Evolutionary conservation across 2,888 invertebrate species (phyloP), one percentile per base, ranked within the genome.

Genomic region (Hirtodrosophila confusa): DNA sequence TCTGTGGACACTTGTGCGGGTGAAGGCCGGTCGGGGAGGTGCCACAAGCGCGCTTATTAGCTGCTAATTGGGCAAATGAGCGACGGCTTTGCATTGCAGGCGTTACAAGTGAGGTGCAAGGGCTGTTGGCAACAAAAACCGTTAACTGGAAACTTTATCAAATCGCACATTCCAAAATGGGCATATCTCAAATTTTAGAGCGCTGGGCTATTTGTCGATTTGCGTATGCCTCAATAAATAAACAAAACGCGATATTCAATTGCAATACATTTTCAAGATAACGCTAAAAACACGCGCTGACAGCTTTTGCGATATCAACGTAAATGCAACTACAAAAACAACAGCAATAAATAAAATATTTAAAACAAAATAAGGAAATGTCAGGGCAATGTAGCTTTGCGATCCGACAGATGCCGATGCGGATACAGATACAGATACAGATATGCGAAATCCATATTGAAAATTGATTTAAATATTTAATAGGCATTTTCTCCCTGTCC

Each of bases 401-500:
- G 55, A 56, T 58, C 49, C 70, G 54, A 31, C 73, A 65, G 76
- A 61, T 77, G 75, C 56, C 67, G 62, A 49, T 62, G 69, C 58
- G 56, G 67, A 65, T 78, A 50, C 47, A 35, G 70, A 71, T 74
- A 56, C 60, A 61, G 75, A 43, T 65, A 56, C 60, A 61, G 75
- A 43, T 65, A 62, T 74, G 49, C 60, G 69, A 68, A 84, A 86
- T 85, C 86, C 86, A 82, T 82, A 83, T 84, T 80, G 86, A 77
- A 84, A 84, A 85, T 85, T 85, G 84, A 85, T 88, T 85, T 85
- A 78, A 85, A 85, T 85, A 74, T 88, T 85, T 85, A 87, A 87
- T 85, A 88, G 87, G 82, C 77, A 66, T 56, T 71, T 45, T 53
- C 58, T 41, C 40, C 12, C 49, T 27, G n/a, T 36, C 62, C 45